These are phyloP conservation scores for Leptopilina boulardi DNA, from an alignment of 1,140 invertebrate species.

Conservation along the genomic window DNA sequence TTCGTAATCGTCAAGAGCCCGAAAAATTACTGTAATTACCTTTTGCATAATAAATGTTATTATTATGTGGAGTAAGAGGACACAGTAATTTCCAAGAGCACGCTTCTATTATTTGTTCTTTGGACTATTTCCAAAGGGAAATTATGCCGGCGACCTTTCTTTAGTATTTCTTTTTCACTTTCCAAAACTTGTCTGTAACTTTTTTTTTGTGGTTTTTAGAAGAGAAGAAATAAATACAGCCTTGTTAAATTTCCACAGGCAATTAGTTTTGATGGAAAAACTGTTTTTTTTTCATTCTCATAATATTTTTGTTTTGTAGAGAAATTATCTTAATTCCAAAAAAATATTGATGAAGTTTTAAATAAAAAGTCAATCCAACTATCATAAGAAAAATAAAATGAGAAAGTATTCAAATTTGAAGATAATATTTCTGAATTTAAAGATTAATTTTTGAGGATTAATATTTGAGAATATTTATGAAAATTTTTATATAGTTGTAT, in stretches of 20 bases:
- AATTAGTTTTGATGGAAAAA: no score
- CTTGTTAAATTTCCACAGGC: not conserved
- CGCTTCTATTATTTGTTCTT: conserved; percentile 15
- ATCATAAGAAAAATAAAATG: no score
- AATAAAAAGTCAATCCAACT: no score
- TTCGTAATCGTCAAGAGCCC: not conserved
- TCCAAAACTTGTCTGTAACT: not conserved
- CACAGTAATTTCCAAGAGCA: conserved; percentile 5
- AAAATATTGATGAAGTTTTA: no score
- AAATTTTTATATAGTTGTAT: no score
- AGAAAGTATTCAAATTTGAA: no score
- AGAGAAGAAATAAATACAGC: not conserved
- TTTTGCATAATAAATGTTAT: conserved; percentile 20
- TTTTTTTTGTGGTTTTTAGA: not conserved
- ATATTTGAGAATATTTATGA: no score
- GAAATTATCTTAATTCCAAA: no score
- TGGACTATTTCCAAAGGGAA: conserved; percentile 10
- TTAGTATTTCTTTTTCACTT: not conserved
- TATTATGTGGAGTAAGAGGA: conserved; percentile 26
- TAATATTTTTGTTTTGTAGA: no score
- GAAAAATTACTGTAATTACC: conserved; percentile 6
- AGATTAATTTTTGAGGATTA: no score
- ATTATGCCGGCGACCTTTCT: conserved; percentile 6
- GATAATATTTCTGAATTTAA: no score
- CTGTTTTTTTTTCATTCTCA: no score